Conservation (phyloP, 2,113 vertebrate species). For the Apeltes quadracus region DNA sequence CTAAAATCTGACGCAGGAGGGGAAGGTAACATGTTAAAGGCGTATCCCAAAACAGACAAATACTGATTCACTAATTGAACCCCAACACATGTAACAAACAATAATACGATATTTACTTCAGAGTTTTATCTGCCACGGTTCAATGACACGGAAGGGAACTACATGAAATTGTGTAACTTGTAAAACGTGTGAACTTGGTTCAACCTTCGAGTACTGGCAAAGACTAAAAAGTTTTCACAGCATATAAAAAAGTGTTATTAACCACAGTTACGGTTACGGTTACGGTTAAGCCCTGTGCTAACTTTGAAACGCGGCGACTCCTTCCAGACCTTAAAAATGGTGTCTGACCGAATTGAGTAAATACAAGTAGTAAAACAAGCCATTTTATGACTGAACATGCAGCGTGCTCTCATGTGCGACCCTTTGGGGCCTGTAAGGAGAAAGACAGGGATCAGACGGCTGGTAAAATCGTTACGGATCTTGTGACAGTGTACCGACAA, state of each 20-base stretch:
- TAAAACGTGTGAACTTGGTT: too few relatives aligned
- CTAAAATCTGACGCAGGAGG: slow-evolving; percentile 32
- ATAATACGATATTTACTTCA: not conserved
- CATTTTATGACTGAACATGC: too few relatives aligned
- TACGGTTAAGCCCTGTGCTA: not conserved
- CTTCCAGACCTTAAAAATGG: not conserved
- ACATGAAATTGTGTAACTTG: not conserved
- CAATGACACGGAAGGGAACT: not conserved
- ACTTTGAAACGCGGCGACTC: too few relatives aligned
- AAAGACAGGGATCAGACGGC: not conserved
- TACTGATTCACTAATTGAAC: too few relatives aligned
- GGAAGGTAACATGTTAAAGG: slow-evolving; percentile 18
- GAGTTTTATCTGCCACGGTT: not conserved
- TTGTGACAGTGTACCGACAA: not conserved
- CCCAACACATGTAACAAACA: slow-evolving; percentile 9
- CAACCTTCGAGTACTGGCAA: not conserved
- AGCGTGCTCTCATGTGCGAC: too few relatives aligned
- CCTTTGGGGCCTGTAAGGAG: too few relatives aligned
- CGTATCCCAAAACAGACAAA: slow-evolving; percentile 18
- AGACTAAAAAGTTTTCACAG: not conserved
- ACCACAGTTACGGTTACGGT: not conserved
- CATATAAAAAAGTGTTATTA: not conserved
- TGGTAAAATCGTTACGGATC: not conserved
- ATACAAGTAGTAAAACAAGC: too few relatives aligned
- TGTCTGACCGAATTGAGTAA: not conserved